Base-by-base conservation (phyloP, 2,888 invertebrate genomes). In the Melipona beecheii region DNA sequence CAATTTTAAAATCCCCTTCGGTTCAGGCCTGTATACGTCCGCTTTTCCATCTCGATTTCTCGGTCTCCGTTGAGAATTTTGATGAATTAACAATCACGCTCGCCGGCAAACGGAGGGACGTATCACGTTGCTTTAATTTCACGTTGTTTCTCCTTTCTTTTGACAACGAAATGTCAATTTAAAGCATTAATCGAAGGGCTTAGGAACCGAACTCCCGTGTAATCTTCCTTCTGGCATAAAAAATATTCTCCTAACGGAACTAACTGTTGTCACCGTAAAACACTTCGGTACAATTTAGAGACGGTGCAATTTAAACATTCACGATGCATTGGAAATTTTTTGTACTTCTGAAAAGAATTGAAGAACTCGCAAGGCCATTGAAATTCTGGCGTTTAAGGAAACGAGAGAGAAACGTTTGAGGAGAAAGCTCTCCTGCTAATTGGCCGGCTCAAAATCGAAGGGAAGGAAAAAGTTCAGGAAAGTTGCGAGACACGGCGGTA, bases 1-100 rank as follows among this genome's bases (percentile, higher is more conserved):
- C 88, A 90, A 91, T 91, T 91, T 90, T 90, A 87, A 89, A 91
- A 90, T 90, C 85, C 90, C 86, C 84, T 81, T 72, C 78, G 85
- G 65, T 60, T 81, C 58, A 43, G 24, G 65, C 66, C 69, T 72
- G 71, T 65, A 49, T 62, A 74, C 62, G 36, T 13, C 52, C 69
- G 27, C 15, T 31, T 80, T 65, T 71, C 69, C 52, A 65, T 82
- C 62, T 31, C 71, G 49, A 43, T 50, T 65, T 43, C 50, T 15
- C 36, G 50, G 58, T 15, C 52, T 54, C 64, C 78, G 52, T n/a
- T 24, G 71, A 74, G 77, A 56, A 75, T 78, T 75, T 81, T 72
- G 64, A 78, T 75, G 75, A 81, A 78, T 84, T 77, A 84, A 84
- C 54, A 71, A 80, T 70, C 70, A 31, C 2, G 15, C 19, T 65